Base-by-base conservation (phyloP, 1,140 invertebrate genomes). In the Harpegnathos saltator region DNA sequence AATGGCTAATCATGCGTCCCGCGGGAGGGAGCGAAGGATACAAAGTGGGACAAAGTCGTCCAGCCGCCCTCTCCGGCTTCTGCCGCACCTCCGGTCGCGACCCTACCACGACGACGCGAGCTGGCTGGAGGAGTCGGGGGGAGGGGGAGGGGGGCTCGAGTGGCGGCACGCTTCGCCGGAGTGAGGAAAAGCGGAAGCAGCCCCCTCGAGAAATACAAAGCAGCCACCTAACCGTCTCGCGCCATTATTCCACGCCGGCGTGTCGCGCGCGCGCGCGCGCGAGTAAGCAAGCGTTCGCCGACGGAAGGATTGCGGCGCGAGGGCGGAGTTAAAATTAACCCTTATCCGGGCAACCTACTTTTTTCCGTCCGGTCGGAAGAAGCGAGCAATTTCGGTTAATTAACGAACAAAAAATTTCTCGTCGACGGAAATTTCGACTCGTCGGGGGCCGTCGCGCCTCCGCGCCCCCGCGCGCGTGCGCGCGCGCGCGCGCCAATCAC, bases 1-100 rank as follows among this genome's bases (percentile, higher is more conserved):
- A 93, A 93, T 92, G 89, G 92, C 92, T 92, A 93, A 93, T 93
- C 91, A 92, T 92, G 89, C 91, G 86, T 92, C 91, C 87, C 83
- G 44, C 84, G 84, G 75, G 80, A 63, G 65, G 33, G 83, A 50
- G 50, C 59, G 84, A 85, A 88, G 72, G 83, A 87, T 87, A 85
- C 81, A 85, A 83, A 86, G 78, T 77, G 66, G 65, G 82, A 65
- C 85, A 71, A 26, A 44, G 69, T 71, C 22, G 29, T 75, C 66
- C 59, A 56, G 24, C 59, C 56, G 61, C 58, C 65, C 68, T 82
- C 72, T 29, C n/a, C n/a, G 29, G 33, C 59, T 86, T 71, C 58
- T 83, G 74, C 52, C 66, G 78, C 63, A n/a, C n/a, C n/a, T 75
- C 19, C 38, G 66, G 22, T 68, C 65, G 61, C 52, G 44, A 71